Evolutionary conservation across 2,113 vertebrate genomes (phyloP).

Genomic region (Phainopepla nitens): DNA sequence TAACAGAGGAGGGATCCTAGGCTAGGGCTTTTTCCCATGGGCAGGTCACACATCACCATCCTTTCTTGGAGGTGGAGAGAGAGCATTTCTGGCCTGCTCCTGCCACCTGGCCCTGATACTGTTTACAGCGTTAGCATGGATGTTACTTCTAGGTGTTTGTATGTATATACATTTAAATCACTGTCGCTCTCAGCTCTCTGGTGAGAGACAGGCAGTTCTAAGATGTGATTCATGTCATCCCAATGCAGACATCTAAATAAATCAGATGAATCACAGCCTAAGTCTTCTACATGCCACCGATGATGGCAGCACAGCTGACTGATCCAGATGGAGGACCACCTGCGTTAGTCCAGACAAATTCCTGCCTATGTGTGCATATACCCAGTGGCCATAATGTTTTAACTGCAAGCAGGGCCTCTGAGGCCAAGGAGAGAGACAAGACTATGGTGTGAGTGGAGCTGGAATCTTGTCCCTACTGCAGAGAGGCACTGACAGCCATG

Average conservation of each 20-base stretch:
- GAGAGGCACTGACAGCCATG: not conserved
- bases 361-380: not conserved
- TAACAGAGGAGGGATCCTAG: not conserved
- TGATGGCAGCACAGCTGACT: accelerated
- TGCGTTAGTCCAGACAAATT: not conserved
- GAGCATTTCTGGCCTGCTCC: not conserved
- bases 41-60: accelerated
- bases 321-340: not conserved
- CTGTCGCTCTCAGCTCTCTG: not conserved
- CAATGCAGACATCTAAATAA: not conserved
- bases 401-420: not conserved
- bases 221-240: not conserved
- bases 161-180: not conserved
- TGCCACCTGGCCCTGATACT: not conserved
- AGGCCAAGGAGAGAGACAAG: not conserved
- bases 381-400: not conserved
- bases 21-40: not conserved
- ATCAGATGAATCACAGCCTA: not conserved
- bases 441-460: not conserved
- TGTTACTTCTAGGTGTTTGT: not conserved
- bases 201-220: not conserved
- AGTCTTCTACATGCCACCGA: not conserved
- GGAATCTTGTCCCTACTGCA: not conserved
- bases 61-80: not conserved
- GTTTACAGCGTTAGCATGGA: not conserved